Percentiles rank a stretch among this genome's conserved stretches.
phyloP scores from a whole-genome alignment of 2,797 vertebrate genomes.

The Onychomys leucogaster region DNA sequence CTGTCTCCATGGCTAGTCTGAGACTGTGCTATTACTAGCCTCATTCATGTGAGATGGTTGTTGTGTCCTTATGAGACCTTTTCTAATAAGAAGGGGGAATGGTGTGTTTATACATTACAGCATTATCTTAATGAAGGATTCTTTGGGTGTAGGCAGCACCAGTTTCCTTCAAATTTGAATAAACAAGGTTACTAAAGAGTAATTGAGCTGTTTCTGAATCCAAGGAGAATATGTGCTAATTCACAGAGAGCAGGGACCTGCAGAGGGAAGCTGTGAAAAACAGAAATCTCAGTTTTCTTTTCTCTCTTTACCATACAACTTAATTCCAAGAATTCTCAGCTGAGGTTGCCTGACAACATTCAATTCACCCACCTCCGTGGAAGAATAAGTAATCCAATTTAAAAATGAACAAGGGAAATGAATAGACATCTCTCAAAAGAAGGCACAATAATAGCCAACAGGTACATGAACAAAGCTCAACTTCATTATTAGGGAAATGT shows the following conservation, averaged over 20 bases:
- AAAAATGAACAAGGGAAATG: not conserved
- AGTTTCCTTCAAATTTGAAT: conserved; percentile 19
- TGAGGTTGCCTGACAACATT: not conserved
- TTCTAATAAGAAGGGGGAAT: conserved; percentile 11
- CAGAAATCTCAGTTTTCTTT: not conserved
- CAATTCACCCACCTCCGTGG: not conserved
- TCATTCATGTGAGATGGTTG: not conserved
- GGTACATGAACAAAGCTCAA: not conserved
- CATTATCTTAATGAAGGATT: conserved; percentile 48
- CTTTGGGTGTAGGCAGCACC: conserved; percentile 12
- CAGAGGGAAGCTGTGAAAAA: not conserved
- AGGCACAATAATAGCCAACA: not conserved
- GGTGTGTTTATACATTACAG: not conserved
- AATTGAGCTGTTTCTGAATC: conserved; percentile 6
- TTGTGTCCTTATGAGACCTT: not conserved
- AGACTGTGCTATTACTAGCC: not conserved
- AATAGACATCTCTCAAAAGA: not conserved
- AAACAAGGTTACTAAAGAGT: conserved; percentile 20
- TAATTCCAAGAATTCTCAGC: not conserved
- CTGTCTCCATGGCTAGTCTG: not conserved
- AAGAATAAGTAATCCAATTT: not conserved
- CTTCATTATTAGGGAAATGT: not conserved
- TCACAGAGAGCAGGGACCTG: not conserved
- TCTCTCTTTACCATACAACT: not conserved
- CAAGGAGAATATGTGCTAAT: not conserved